These are phyloP conservation scores for Mohoua ochrocephala DNA, from an alignment of 2,113 vertebrate genomes.

Conservation along the genomic window DNA sequence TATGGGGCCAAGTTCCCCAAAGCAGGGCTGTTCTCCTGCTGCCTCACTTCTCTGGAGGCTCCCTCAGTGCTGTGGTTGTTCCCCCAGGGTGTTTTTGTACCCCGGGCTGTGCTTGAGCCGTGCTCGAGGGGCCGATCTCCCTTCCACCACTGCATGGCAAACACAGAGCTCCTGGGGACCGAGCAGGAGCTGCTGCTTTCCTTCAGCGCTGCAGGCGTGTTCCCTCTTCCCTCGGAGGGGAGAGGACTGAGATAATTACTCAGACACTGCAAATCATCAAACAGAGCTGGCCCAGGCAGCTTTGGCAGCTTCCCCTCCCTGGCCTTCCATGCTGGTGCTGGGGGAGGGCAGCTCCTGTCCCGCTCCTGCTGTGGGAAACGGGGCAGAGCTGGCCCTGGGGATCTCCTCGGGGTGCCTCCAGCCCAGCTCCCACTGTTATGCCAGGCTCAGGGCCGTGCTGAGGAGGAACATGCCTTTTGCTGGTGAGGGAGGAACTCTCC, in stretches of 20 bases:
- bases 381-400: too few species aligned
- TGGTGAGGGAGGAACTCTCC: neutral
- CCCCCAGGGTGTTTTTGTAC: neutral
- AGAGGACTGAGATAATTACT: neutral
- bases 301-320: neutral
- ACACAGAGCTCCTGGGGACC: neutral
- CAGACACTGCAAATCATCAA: neutral
- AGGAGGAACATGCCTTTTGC: neutral
- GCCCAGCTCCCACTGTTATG: neutral
- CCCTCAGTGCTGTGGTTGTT: neutral
- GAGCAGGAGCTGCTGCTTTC: neutral
- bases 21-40: neutral
- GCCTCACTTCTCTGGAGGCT: neutral
- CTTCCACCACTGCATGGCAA: neutral
- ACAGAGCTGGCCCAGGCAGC: neutral
- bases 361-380: neutral
- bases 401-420: neutral
- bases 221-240: neutral
- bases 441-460: accelerated
- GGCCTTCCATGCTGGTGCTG: neutral
- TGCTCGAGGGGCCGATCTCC: neutral
- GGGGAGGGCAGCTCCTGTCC: neutral
- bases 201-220: neutral
- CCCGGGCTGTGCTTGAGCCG: neutral
- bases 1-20: neutral